Evolutionary conservation across 2,113 vertebrate species (phyloP).

Genomic region (Tiliqua scincoides): DNA sequence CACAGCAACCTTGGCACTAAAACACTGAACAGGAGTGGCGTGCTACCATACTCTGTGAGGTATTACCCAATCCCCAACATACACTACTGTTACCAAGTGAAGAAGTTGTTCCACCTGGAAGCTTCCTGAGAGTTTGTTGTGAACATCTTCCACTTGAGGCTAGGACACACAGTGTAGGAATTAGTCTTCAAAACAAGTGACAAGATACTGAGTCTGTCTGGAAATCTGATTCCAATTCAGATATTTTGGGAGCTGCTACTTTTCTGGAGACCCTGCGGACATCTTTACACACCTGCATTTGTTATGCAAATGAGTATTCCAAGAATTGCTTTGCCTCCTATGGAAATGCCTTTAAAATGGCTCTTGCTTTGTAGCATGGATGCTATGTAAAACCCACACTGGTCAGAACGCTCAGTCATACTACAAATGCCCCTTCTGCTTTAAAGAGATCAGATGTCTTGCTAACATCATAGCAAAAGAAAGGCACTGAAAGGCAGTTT

Average conservation of each 20-base stretch:
- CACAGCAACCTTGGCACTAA: not conserved
- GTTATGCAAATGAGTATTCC: not conserved
- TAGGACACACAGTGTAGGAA: not conserved
- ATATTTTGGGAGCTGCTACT: not conserved
- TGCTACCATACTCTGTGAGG: not conserved
- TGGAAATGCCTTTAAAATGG: not conserved
- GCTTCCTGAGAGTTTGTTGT: not conserved
- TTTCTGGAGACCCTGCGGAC: too few relatives aligned
- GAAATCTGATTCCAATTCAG: not conserved
- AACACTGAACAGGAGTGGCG: not conserved
- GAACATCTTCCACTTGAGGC: not conserved
- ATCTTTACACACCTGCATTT: too few relatives aligned
- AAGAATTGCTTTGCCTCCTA: not conserved
- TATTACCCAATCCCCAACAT: not conserved
- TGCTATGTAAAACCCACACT: not conserved
- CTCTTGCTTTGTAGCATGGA: not conserved
- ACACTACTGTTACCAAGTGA: not conserved
- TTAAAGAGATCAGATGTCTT: not conserved
- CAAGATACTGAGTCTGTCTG: too few relatives aligned
- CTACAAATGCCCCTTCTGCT: not conserved
- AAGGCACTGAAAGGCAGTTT: too few relatives aligned
- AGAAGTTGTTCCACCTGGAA: not conserved
- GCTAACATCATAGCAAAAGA: not conserved
- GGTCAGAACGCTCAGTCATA: too few relatives aligned
- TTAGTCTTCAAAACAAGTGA: not conserved